Evolutionary conservation across 2,113 vertebrate genomes (phyloP).

Genomic region (Quiscalus mexicanus): DNA sequence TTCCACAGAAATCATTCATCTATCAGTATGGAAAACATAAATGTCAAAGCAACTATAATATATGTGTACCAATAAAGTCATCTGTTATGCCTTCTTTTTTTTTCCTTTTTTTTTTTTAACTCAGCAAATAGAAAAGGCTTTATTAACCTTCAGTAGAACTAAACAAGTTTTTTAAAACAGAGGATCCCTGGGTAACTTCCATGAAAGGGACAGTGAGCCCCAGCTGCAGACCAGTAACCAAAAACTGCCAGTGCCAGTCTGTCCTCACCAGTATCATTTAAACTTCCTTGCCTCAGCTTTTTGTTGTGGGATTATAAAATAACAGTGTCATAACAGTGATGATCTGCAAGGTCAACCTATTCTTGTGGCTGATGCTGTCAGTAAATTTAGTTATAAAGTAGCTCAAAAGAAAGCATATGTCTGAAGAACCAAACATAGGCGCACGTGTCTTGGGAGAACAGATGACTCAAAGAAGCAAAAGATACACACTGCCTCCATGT

Average conservation of each 20-base stretch:
- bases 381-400: not conserved
- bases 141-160: slow-evolving; percentile 64
- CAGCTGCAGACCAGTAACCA: not conserved
- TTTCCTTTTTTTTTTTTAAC: not conserved
- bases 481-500: not conserved
- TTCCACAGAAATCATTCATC: slow-evolving; percentile 70
- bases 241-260: not conserved
- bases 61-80: slow-evolving; percentile 70
- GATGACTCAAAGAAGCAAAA: not conserved
- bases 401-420: not conserved
- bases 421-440: not conserved
- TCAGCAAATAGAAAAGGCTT: slow-evolving; percentile 24
- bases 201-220: not conserved
- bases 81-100: slow-evolving; percentile 47
- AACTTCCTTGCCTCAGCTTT: not conserved
- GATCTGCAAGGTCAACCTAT: not conserved
- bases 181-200: not conserved
- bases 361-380: not conserved
- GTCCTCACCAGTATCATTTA: not conserved
- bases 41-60: slow-evolving; percentile 73
- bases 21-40: slow-evolving; percentile 74
- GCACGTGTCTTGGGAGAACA: not conserved
- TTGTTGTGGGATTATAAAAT: not conserved
- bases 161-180: slow-evolving; percentile 30
- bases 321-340: not conserved